Base-by-base conservation (phyloP, 1,140 invertebrate genomes). In the Bombus confusus region DNA sequence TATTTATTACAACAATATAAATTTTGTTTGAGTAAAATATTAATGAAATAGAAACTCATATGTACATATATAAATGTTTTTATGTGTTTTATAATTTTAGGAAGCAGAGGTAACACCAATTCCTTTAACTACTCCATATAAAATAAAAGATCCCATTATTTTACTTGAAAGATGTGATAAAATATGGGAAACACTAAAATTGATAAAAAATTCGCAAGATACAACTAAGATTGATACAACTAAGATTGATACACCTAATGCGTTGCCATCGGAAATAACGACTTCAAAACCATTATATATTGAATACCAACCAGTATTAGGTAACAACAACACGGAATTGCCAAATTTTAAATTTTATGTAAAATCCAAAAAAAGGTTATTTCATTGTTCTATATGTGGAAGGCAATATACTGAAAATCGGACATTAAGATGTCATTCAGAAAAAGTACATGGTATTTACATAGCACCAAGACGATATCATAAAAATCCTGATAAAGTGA, bases 101-200 rank as follows among this genome's bases (percentile, higher is more conserved):
- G 64, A 39, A 9, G 52, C 57, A 71, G 8, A 47, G 2, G 2
- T 80, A 31, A 18, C 10, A 62, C 22, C 71, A 39, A 76, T 81
- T 69, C 78, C 83, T 25, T 62, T 77, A 41, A 59, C n/a, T 47
- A 37, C 39, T 22, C 81, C 88, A 69, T 92, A 91, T 18, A 75
- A 93, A 13, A 39, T 95, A 47, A 92, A 90, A 15, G 87, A 93
- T 68, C 86, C 93, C 5, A 78, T 82, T 59, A 34, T 95, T 18
- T 34, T 84, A 1, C 80, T 94, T 25, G 92, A 94, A 73, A 87
- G 83, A 37, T 95, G 94, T 85, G 94, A 95, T 83, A 95, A 94
- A 84, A 95, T 95, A 78, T 95, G 94, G 94, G 91, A 95, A 77
- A 95, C 94, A 10, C 80, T 95, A 52, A 83, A 95, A 39, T 79